Evolutionary conservation across 2,113 vertebrate genomes (phyloP).

Genomic region (Chiloscyllium plagiosum): DNA sequence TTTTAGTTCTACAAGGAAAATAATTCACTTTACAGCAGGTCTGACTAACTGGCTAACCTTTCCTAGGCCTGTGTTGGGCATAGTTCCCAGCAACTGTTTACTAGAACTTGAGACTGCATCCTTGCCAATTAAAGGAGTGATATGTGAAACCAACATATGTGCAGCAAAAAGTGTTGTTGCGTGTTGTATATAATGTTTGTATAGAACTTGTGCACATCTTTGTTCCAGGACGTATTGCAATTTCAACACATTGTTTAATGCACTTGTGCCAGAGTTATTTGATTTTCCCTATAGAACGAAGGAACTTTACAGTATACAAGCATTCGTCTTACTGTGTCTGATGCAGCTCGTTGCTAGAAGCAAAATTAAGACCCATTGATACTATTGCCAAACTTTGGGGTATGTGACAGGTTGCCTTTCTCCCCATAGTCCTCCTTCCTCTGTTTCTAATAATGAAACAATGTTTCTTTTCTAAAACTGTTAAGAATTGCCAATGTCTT

Average conservation of each 20-base stretch:
- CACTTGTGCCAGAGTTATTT: not conserved
- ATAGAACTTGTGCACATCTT: not conserved
- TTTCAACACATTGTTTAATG: not conserved
- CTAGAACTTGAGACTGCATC: constrained; percentile 50
- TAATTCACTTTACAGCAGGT: constrained; percentile 38
- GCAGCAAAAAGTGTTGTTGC: constrained; percentile 33
- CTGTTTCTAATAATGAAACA: not conserved
- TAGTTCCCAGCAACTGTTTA: constrained; percentile 60
- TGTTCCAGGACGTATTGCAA: constrained; percentile 1
- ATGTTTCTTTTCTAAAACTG: not conserved
- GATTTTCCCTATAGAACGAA: no score
- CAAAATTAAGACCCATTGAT: not conserved
- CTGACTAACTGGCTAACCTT: constrained; percentile 15
- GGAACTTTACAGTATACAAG: not conserved
- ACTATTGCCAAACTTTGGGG: no score
- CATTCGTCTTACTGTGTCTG: not conserved
- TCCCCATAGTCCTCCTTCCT: not conserved
- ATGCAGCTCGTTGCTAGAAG: not conserved
- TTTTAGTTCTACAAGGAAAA: constrained; percentile 8
- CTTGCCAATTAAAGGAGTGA: constrained; percentile 54
- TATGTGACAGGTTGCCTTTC: not conserved
- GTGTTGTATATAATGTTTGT: not conserved
- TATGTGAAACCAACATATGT: constrained; percentile 56
- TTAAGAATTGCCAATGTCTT: not conserved
- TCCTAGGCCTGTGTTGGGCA: constrained; percentile 44